Conservation (phyloP, 2,797 vertebrate genomes). For the Xiphorhynchus erythropygius region DNA sequence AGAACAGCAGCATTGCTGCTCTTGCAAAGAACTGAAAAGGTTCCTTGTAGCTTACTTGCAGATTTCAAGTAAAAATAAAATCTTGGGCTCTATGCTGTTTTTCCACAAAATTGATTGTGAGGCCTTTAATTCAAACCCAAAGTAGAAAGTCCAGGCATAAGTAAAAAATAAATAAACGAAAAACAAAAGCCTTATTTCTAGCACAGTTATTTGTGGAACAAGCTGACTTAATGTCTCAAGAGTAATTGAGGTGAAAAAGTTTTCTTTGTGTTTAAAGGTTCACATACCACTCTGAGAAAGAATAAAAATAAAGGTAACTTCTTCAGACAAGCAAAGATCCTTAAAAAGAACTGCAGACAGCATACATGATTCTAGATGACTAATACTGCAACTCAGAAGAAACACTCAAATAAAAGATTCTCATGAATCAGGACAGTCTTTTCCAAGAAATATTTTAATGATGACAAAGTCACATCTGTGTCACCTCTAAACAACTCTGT, state of each 20-base stretch:
- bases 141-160: background rate
- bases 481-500: slow-evolving; percentile 40
- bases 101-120: background rate
- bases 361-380: slow-evolving; percentile 34
- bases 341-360: slow-evolving; percentile 42
- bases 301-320: slow-evolving; percentile 15
- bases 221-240: background rate
- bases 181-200: background rate
- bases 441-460: slow-evolving; percentile 22
- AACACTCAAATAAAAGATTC: background rate
- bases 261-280: slow-evolving; percentile 15
- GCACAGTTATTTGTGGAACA: slow-evolving; percentile 1
- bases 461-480: slow-evolving; percentile 16
- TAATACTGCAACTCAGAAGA: slow-evolving; percentile 30
- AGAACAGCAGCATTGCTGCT: background rate
- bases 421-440: slow-evolving; percentile 5
- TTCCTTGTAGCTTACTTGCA: background rate
- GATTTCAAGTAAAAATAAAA: background rate
- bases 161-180: background rate
- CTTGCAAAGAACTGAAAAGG: background rate
- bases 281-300: background rate
- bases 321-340: slow-evolving; percentile 21
- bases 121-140: background rate
- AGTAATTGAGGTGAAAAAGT: slow-evolving; percentile 4
- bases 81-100: background rate